A percentile compares a stretch with the other conserved stretches of the same genome.
phyloP scores from a whole-genome alignment of 2,113 vertebrate genomes.

The Tor tambroides region DNA sequence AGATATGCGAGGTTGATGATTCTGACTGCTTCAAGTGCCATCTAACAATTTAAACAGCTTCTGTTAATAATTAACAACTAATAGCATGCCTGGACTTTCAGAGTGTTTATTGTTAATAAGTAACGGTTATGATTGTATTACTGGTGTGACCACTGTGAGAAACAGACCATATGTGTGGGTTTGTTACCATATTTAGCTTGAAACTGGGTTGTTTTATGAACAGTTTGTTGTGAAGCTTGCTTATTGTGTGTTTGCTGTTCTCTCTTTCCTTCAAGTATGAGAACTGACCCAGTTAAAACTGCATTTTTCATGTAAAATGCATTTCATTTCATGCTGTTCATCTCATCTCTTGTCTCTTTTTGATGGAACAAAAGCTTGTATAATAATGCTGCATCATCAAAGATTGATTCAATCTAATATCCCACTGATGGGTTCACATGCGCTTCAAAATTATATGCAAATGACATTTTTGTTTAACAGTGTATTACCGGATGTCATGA shows the following conservation, averaged over 20 bases:
- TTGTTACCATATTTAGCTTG: background rate
- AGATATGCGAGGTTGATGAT: background rate
- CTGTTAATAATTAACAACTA: conserved; percentile 6
- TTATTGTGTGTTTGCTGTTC: background rate
- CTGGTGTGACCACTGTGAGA: background rate
- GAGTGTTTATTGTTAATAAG: background rate
- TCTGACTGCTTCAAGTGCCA: background rate
- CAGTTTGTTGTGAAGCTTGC: background rate
- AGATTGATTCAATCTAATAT: conserved; percentile 17
- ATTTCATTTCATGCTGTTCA: background rate
- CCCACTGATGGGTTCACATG: background rate
- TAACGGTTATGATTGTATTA: background rate
- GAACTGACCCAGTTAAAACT: background rate
- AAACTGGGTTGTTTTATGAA: background rate
- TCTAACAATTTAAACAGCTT: background rate
- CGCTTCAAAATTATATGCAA: background rate
- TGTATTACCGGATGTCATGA: background rate
- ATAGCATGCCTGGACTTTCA: background rate
- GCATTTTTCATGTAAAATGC: background rate
- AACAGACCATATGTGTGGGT: background rate
- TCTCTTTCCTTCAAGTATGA: background rate
- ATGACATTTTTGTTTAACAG: conserved; percentile 2
- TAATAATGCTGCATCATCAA: conserved; percentile 19
- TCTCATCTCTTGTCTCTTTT: background rate
- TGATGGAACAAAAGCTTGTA: background rate